These are phyloP conservation scores for Lasioglossum albipes DNA, from an alignment of 1,140 invertebrate species.

Conservation along the genomic window DNA sequence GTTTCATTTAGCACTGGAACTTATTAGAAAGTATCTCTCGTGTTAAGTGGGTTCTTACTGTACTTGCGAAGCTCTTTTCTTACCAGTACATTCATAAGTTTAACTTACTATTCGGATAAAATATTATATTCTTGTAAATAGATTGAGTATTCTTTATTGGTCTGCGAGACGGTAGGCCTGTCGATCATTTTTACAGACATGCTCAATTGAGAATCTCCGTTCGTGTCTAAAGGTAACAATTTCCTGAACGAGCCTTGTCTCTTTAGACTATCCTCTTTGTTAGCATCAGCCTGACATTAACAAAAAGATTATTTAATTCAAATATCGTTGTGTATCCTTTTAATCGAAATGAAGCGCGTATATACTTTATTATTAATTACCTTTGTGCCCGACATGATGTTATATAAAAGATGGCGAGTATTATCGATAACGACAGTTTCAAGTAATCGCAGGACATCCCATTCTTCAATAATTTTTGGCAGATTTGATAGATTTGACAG, in stretches of 20 bases:
- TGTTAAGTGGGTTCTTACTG: not conserved
- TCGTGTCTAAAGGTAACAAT: constrained; percentile 79
- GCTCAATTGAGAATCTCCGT: constrained; percentile 80
- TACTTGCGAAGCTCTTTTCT: not conserved
- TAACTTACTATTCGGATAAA: constrained; percentile 88
- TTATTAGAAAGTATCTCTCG: too few species aligned
- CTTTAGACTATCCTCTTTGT: constrained; percentile 73
- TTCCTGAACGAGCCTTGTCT: constrained; percentile 80
- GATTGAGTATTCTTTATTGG: constrained; percentile 78
- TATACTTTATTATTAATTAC: not conserved
- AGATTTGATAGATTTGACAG: too few species aligned
- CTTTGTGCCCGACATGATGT: constrained; percentile 32
- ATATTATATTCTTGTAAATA: constrained; percentile 88
- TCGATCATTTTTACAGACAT: constrained; percentile 82
- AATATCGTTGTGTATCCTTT: too few species aligned
- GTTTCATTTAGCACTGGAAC: too few species aligned
- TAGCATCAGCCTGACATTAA: constrained; percentile 66
- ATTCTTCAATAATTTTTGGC: constrained; percentile 1
- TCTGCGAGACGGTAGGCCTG: constrained; percentile 77
- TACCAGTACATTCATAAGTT: not conserved
- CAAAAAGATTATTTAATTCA: not conserved
- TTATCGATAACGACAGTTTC: not conserved
- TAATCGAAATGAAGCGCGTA: not conserved
- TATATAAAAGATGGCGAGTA: not conserved
- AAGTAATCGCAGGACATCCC: not conserved